These are phyloP conservation scores for Tarsius wallacei DNA, from an alignment of 2,797 vertebrate genomes.

Conservation along the genomic window DNA sequence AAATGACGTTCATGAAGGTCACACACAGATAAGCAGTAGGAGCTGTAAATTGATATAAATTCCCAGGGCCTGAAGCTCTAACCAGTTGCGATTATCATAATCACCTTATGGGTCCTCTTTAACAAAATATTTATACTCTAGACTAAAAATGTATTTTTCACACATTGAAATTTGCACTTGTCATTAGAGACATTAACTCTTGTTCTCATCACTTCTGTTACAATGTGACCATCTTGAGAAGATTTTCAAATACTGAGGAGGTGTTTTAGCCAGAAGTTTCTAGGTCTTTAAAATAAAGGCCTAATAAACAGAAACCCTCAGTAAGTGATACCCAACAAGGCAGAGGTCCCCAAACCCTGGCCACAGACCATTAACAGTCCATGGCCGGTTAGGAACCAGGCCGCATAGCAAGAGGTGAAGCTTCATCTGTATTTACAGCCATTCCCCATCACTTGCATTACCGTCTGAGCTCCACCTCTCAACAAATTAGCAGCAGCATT, in stretches of 20 bases:
- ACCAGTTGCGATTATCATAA: neutral
- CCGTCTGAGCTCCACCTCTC: no score
- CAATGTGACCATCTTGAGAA: slow-evolving; percentile 12
- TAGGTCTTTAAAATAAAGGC: neutral
- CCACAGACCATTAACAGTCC: no score
- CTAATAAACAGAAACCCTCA: neutral
- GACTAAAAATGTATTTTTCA: slow-evolving; percentile 18
- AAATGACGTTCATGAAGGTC: neutral
- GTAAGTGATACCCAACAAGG: neutral
- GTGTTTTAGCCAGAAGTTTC: neutral
- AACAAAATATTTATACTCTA: slow-evolving; percentile 20
- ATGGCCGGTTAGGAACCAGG: no score
- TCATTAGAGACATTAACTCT: neutral
- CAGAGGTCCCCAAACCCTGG: no score
- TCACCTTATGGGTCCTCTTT: neutral
- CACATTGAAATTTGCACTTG: neutral
- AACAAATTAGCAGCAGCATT: no score
- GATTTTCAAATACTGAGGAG: neutral
- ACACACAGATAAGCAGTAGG: neutral
- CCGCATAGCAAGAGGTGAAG: no score
- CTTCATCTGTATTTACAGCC: no score
- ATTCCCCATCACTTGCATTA: no score
- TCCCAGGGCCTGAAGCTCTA: neutral
- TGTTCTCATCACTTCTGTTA: neutral
- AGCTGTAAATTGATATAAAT: neutral